These are phyloP conservation scores for Delphinus delphis DNA, from an alignment of 2,113 vertebrate genomes.

Conservation along the genomic window DNA sequence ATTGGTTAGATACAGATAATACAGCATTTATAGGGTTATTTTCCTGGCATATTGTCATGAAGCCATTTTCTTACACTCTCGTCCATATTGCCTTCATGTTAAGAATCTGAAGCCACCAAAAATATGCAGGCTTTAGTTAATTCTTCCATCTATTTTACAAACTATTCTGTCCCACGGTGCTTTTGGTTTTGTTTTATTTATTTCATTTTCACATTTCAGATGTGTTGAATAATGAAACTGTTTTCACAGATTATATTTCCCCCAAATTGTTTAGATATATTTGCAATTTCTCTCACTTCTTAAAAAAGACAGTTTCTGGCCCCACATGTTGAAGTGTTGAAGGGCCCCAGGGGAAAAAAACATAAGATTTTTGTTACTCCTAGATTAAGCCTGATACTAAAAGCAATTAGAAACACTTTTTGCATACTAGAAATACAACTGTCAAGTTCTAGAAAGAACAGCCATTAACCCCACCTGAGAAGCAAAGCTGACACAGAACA, in stretches of 20 bases:
- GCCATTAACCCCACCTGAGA: neutral
- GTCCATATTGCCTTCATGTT: neutral
- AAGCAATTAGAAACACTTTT: neutral
- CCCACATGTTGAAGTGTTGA: conserved; percentile 50
- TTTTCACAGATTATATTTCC: conserved; percentile 61
- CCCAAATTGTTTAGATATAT: conserved; percentile 50
- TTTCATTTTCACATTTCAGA: conserved; percentile 74
- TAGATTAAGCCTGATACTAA: neutral
- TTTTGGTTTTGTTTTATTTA: conserved; percentile 58
- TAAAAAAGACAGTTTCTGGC: conserved; percentile 56
- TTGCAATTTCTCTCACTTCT: conserved; percentile 70
- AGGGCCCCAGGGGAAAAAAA: neutral
- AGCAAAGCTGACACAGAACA: neutral
- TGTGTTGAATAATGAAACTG: conserved; percentile 72
- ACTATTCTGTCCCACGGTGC: neutral
- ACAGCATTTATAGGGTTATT: neutral
- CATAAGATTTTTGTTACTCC: neutral
- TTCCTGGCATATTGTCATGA: neutral
- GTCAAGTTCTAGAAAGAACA: neutral
- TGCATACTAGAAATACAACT: neutral
- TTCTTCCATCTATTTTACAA: conserved; percentile 28
- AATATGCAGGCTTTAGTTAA: conserved; percentile 5
- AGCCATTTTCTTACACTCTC: neutral
- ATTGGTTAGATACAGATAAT: neutral
- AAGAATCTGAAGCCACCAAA: neutral